Conservation (phyloP, 2,888 invertebrate species). For the Athalia cordata region DNA sequence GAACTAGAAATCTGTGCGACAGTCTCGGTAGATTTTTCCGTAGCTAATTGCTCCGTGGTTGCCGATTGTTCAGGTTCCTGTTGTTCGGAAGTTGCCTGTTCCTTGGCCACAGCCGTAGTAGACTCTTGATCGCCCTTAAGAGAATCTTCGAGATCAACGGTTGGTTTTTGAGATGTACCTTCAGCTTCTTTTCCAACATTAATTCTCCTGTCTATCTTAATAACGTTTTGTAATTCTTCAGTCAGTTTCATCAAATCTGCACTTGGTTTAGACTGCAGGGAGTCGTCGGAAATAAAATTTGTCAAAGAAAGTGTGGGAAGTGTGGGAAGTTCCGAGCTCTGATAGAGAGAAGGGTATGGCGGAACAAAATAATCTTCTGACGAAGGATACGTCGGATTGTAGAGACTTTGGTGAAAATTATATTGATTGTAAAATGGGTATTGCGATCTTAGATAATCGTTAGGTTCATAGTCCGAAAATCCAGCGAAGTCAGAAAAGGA, state of each 20-base stretch:
- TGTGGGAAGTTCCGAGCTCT: neutral
- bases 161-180: neutral
- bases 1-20: neutral
- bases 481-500: slow-evolving; percentile 12
- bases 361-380: slow-evolving; percentile 5
- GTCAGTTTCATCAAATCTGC: no score
- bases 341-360: slow-evolving; percentile 1
- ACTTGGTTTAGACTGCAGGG: neutral
- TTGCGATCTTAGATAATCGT: slow-evolving; percentile 18
- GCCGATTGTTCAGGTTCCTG: slow-evolving; percentile 19
- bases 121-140: neutral
- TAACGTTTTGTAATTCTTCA: neutral
- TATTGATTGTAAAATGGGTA: slow-evolving; percentile 3
- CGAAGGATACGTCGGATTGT: neutral
- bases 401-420: slow-evolving; percentile 2
- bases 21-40: slow-evolving; percentile 16
- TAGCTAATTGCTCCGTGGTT: neutral
- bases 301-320: neutral
- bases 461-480: neutral
- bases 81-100: neutral
- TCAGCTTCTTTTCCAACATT: neutral
- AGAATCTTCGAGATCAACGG: neutral
- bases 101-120: neutral
- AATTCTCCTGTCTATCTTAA: slow-evolving; percentile 2
- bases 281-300: neutral